Conservation (phyloP, 1,140 invertebrate genomes). For the Eueides isabella region DNA sequence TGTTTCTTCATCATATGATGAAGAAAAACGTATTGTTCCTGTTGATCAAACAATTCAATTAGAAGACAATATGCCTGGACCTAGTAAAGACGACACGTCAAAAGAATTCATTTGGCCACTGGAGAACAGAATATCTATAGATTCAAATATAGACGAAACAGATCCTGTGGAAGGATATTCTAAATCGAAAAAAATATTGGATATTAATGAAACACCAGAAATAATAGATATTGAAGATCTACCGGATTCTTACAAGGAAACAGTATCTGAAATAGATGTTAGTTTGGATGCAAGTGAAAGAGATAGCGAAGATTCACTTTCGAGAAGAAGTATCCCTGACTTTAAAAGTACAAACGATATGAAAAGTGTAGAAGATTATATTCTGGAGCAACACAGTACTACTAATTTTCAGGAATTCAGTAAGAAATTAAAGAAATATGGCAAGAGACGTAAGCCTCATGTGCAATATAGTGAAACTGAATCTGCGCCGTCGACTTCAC, state of each 20-base stretch:
- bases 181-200: not conserved
- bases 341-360: conserved; percentile 19
- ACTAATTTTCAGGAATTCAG: not conserved
- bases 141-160: not conserved
- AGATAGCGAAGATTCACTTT: not conserved
- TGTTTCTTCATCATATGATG: too few species aligned
- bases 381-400: conserved; percentile 26
- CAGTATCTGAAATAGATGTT: not conserved
- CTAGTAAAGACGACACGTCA: conserved; percentile 17
- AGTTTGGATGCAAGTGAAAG: not conserved
- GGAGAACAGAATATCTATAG: not conserved
- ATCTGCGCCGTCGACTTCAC: not conserved
- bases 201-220: not conserved
- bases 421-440: conserved; percentile 7
- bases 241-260: not conserved
- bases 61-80: not conserved
- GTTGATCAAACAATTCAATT: not conserved
- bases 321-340: not conserved
- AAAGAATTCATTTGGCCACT: conserved; percentile 14
- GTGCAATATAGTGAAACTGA: conserved; percentile 28
- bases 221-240: not conserved
- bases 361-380: conserved; percentile 50
- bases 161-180: conserved; percentile 1
- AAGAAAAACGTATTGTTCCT: not conserved
- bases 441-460: conserved; percentile 18